Evolutionary conservation across 1,140 invertebrate species (phyloP).

Genomic region (Ladona fulva): DNA sequence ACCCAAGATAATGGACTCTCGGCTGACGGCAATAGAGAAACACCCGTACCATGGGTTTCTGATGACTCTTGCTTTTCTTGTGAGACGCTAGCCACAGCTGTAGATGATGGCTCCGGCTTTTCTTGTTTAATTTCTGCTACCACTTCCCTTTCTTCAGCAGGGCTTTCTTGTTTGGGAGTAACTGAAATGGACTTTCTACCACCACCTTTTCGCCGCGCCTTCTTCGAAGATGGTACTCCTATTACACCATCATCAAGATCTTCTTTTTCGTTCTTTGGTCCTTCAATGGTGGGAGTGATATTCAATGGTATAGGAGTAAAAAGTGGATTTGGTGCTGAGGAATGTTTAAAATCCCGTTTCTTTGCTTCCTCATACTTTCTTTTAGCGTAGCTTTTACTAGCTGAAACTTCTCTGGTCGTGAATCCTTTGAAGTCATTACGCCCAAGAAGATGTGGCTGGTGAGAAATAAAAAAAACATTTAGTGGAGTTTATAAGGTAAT

Average conservation of each 20-base stretch:
- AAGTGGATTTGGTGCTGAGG: not conserved
- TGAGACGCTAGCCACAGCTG: too few relatives aligned
- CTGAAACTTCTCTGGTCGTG: not conserved
- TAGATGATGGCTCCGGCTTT: not conserved
- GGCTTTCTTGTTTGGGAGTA: not conserved
- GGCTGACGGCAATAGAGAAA: not conserved
- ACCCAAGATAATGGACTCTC: not conserved
- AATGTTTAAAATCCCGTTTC: not conserved
- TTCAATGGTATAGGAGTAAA: not conserved
- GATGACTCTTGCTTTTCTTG: not conserved
- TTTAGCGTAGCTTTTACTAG: not conserved
- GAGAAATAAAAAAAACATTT: not conserved
- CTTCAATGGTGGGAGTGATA: not conserved
- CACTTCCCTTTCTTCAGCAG: not conserved
- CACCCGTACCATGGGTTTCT: not conserved
- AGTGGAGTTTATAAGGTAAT: too few relatives aligned
- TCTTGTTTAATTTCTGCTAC: not conserved
- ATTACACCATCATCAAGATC: not conserved
- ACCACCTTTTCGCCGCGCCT: not conserved
- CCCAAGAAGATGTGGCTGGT: not conserved
- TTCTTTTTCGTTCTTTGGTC: not conserved
- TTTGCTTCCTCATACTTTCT: not conserved
- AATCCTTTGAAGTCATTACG: not conserved
- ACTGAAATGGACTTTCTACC: not conserved
- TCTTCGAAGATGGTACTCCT: not conserved